Evolutionary conservation across 2,888 invertebrate species (phyloP), one percentile per base, ranked within the genome.

Genomic region (Rosalia funebris): DNA sequence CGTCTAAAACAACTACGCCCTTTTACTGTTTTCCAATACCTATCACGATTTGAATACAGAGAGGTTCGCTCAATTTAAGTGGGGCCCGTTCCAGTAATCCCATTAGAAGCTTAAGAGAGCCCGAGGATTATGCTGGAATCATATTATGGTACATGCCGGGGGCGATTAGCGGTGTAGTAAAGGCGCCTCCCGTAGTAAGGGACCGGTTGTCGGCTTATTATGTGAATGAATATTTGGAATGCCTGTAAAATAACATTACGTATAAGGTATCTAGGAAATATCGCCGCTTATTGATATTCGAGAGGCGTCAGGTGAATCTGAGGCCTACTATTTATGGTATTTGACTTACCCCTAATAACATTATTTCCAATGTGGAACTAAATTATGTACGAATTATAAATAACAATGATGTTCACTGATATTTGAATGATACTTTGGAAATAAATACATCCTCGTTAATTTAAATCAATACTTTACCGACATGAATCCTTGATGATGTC

Each of bases 131-230:
- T 46, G 41, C 59, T 56, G 58, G 32, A 59, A 59, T 61, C 58
- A 46, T 36, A 56, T 64, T 44, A 53, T 59, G 61, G 53, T 42
- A 44, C 25, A 7, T 16, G 42, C 20, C 39, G 3, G 15, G 20
- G 48, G 58, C 65, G 52, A 63, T 63, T 65, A 63, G 57, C 62
- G 63, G 62, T 25, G 57, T 17, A 57, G 62, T 62, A 65, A 54
- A 62, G 60, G 56, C 60, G 62, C 54, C 57, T 57, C 60, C 60
- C 54, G 60, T 62, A 62, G 60, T 62, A 50, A 54, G 52, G 50
- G 60, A 60, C 47, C 47, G 46, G 16, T 42, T 45, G 60, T 47
- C 59, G 64, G 61, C 57, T 58, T 59, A 12, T 37, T 46, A 56
- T 45, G 56, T 66, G 66, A 63, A 63, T 63, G 66, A 63, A 66